Base-by-base conservation (phyloP, 37 sponge, comb jelly and placozoan genomes). In the Trichoplax adhaerens region DNA sequence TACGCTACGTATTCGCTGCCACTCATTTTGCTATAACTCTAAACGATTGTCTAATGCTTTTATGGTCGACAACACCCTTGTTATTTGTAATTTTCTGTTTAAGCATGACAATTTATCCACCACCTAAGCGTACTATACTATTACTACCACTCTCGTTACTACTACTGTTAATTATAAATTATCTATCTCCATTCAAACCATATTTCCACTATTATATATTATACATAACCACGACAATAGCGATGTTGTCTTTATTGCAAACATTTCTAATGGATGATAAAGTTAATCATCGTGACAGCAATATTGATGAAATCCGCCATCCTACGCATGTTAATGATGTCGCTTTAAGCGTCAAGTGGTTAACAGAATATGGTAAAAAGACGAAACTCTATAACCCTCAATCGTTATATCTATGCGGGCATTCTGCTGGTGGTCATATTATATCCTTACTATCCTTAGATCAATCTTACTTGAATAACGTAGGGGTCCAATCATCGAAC, bases 401-500 rank as follows among this genome's bases (percentile, higher is more conserved):
- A 10, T 46, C 12, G 1, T 49, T 73, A 1, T 73, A 73, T 64
- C 46, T 73, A 12, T 55, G 74, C 51, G 74, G 74, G 2, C 74
- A 73, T 61, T 73, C 74, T 48, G 74, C 74, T 5, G 74, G 74
- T 1, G 74, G 64, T 1, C 74, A 73, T 55, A 3, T 73, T 51
- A 64, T 50, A 5, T n/a, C 63, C 59, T 47, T 73, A 54, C 7
- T 1, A 61, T n/a, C 63, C 4, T 53, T 73, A 54, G 4, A 73
- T 10, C 50, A 73, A 64, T 63, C 64, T 10, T 73, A 64, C 60
- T 64, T 73, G 61, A 64, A 64, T 4, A 10, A 64, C 1, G 61
- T 64, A 29, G 74, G 74, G 4, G 74, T 64, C 62, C 63, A 73
- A 29, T 29, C 29, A 29, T 29, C 29, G 29, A 29, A 29, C 29